phyloP scores from a whole-genome alignment of 2,797 vertebrate genomes.

The Microcaecilia unicolor region DNA sequence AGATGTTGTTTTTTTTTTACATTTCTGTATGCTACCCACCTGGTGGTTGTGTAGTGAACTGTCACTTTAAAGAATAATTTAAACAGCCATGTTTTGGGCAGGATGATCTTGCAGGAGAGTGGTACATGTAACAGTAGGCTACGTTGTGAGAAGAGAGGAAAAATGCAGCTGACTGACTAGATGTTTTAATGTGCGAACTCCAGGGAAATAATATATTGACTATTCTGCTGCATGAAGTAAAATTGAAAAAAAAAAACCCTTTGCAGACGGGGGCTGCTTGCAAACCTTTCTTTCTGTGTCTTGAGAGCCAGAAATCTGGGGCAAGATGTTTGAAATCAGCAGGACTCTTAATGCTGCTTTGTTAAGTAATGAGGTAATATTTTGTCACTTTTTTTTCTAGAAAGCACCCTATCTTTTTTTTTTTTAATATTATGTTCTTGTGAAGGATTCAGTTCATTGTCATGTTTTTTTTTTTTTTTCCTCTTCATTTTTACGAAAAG shows the following conservation, averaged over 20 bases:
- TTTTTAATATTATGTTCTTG: constrained; percentile 35
- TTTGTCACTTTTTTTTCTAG: constrained; percentile 71
- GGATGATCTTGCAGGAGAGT: constrained; percentile 96
- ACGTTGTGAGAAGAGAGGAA: constrained; percentile 92
- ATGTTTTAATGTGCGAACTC: constrained; percentile 96
- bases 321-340: constrained; percentile 99
- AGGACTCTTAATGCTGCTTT: constrained; percentile 98
- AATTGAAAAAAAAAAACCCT: constrained; percentile 83
- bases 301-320: constrained; percentile 67
- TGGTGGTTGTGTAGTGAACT: constrained; percentile 92
- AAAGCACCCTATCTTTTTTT: constrained; percentile 54
- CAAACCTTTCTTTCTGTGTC: constrained; percentile 69
- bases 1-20: constrained; percentile 72
- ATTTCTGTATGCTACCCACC: constrained; percentile 90
- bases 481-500: constrained; percentile 12
- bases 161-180: constrained; percentile 86
- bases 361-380: constrained; percentile 99
- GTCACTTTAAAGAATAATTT: constrained; percentile 96
- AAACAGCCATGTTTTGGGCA: constrained; percentile 99
- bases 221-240: constrained; percentile 78
- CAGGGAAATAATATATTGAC: constrained; percentile 95
- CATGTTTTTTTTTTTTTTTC: constrained; percentile 8
- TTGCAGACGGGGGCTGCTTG: constrained; percentile 84
- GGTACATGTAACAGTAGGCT: constrained; percentile 91
- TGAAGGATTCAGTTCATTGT: constrained; percentile 38